A percentile compares a stretch with the other conserved stretches of the same genome.
Conservation (phyloP, 30 jellyfish, hydroid and myxozoan species). For the Turritopsis rubra region DNA sequence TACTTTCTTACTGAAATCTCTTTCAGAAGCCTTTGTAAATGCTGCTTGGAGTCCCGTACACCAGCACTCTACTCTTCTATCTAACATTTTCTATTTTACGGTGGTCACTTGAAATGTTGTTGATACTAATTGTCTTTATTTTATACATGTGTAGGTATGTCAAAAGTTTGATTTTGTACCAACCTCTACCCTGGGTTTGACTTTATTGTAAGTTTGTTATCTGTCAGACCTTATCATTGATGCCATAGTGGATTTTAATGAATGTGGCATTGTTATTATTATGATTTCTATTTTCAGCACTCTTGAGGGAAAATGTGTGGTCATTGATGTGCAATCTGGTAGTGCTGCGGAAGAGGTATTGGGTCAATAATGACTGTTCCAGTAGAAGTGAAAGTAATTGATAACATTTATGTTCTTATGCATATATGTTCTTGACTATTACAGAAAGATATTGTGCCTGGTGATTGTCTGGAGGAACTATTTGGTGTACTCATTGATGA, state of each 20-base stretch:
- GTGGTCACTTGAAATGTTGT: no score
- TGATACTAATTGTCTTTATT: background rate
- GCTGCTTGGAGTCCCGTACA: no score
- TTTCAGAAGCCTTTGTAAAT: no score
- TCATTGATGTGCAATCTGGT: slow-evolving; percentile 61
- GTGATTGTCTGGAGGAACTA: slow-evolving; percentile 86
- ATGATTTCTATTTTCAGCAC: slow-evolving; percentile 27
- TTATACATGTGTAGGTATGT: slow-evolving; percentile 23
- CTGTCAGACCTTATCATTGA: no score
- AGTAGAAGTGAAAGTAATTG: background rate
- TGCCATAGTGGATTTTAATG: no score
- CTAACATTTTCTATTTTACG: no score
- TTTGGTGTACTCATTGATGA: slow-evolving; percentile 65
- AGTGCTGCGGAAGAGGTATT: slow-evolving; percentile 83
- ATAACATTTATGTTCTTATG: no score
- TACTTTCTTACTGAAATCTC: no score
- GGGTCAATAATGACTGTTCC: background rate
- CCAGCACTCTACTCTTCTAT: no score
- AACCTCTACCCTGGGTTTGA: slow-evolving; percentile 60
- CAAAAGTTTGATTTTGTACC: slow-evolving; percentile 61
- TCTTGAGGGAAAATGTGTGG: slow-evolving; percentile 51
- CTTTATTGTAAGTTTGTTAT: slow-evolving; percentile 56
- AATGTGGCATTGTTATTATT: background rate
- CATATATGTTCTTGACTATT: background rate
- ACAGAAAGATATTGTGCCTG: slow-evolving; percentile 63